Percentiles rank a stretch among this genome's conserved stretches.
These are phyloP conservation scores for Ophion costatus DNA, from an alignment of 2,888 invertebrate genomes.

Conservation along the genomic window DNA sequence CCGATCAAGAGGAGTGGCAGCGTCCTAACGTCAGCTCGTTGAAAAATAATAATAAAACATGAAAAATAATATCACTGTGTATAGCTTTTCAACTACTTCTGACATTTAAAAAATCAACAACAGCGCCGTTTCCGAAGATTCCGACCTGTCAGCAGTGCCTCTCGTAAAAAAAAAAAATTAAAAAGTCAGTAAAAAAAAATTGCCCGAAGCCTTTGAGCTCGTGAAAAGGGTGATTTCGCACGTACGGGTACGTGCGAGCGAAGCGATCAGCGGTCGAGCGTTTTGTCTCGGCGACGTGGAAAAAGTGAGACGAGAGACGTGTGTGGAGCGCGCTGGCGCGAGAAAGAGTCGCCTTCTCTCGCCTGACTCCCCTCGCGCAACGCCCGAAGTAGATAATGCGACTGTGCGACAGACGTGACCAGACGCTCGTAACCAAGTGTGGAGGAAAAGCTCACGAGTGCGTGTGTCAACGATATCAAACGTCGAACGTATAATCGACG, in stretches of 20 bases:
- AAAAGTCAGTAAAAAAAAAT: neutral
- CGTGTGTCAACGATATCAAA: conserved; percentile 53
- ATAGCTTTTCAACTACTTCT: neutral
- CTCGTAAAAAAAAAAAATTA: neutral
- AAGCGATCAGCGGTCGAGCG: conserved; percentile 27
- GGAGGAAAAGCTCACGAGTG: conserved; percentile 53
- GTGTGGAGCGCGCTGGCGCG: conserved; percentile 47
- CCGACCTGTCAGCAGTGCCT: neutral
- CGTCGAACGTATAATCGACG: conserved; percentile 29
- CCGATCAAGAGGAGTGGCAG: neutral
- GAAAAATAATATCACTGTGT: neutral
- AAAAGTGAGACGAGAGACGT: conserved; percentile 41
- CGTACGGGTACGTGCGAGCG: neutral
- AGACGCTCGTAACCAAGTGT: conserved; percentile 57
- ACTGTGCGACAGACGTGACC: conserved; percentile 56
- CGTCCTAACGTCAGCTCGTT: neutral
- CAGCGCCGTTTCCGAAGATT: neutral
- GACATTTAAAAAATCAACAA: neutral
- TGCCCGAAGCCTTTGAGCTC: neutral
- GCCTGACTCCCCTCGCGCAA: conserved; percentile 28
- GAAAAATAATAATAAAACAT: neutral
- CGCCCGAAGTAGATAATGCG: conserved; percentile 52
- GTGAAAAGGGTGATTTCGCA: neutral
- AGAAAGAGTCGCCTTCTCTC: conserved; percentile 44
- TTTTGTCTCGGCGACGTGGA: conserved; percentile 32